Base-by-base conservation (phyloP, 2,113 vertebrate species). In the Apodemus speciosus region DNA sequence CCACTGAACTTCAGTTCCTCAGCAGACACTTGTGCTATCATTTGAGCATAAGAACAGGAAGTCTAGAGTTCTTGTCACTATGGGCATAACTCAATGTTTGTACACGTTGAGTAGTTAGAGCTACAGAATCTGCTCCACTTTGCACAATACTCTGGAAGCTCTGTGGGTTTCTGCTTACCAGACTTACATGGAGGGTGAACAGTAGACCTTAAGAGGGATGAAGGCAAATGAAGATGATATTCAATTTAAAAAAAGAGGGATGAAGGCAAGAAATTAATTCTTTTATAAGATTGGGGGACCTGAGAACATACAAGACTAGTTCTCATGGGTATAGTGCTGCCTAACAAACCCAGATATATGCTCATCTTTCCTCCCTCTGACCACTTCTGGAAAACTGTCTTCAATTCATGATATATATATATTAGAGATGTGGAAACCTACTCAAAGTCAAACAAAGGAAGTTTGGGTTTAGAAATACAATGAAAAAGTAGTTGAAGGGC, bases 1-100 rank as follows among this genome's bases (percentile, higher is more conserved):
- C 30, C 32, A 81, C 46, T 83, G 77, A 72, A 73, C 69, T 89
- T 94, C 64, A 79, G 38, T n/a, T 23, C 92, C 60, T 92, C 64
- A 76, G 38, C 43, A 79, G n/a, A n/a, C 64, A 46, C 68, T 93
- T 60, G 20, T 76, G 25, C 38, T 93, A 27, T 49, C 15, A 18
- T 73, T 46, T 83, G 43, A 60, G 76, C 68, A 73, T 51, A 49
- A 85, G 95, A 87, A 89, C 43, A 83, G 27, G 38, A 58, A 23
- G 4, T 35, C 60, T 11, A 25, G 58, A 53, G 51, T 46, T 72
- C 60, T 38, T 13, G 1, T 71, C 56, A 5, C 27, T 60, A 3
- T 9, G 43, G 38, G 2, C 1, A 3, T 32, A 43, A 64, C 49
- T 89, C 10, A 0, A 14, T 3, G 5, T 75, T 84, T 64, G 15